Evolutionary conservation across 2,888 invertebrate genomes (phyloP), one percentile per base, ranked within the genome.

Genomic region (Neoaliturus tenellus): DNA sequence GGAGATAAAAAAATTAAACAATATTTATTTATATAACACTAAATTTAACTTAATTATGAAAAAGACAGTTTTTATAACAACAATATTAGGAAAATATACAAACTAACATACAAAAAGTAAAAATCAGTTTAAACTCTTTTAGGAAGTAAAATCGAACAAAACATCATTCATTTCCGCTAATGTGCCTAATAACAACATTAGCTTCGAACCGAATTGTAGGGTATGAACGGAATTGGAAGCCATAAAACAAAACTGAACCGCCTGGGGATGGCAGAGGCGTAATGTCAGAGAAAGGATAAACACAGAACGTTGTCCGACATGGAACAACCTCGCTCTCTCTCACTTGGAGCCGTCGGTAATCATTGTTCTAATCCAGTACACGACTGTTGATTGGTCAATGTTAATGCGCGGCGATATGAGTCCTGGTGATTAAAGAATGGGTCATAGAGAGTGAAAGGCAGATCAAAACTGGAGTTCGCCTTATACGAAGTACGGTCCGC

Each of bases 221-320:
- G 31, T 28, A 28, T 28, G 28, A 31, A 28, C 28, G 17, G 62
- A 62, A 28, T 28, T 25, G 25, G 28, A 28, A 17, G 28, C 14
- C 62, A 17, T 62, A 62, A 62, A 62, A 62, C 62, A 28, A 28
- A 62, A 62, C 62, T 28, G 20, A 62, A 62, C 17, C 17, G 28
- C 62, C 23, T 8, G 62, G 4, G 62, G 62, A 14, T 31, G 28
- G 25, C 28, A 28, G 5, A 3, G 62, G 31, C 62, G 14, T 62
- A 62, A 62, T 62, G 31, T 28, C 14, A 31, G 62, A 55, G 62
- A 62, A 62, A 62, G 62, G 62, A 62, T 31, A 62, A 62, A 62
- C 62, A 62, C 62, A 62, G 62, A 62, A 62, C 62, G 31, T 62
- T 62, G 62, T 62, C 62, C 31, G 23, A 51, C 23, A 51, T 51